Percentiles rank a stretch among this genome's conserved stretches.
phyloP scores from a whole-genome alignment of 2,888 invertebrate genomes.

The Phorcus lineatus region DNA sequence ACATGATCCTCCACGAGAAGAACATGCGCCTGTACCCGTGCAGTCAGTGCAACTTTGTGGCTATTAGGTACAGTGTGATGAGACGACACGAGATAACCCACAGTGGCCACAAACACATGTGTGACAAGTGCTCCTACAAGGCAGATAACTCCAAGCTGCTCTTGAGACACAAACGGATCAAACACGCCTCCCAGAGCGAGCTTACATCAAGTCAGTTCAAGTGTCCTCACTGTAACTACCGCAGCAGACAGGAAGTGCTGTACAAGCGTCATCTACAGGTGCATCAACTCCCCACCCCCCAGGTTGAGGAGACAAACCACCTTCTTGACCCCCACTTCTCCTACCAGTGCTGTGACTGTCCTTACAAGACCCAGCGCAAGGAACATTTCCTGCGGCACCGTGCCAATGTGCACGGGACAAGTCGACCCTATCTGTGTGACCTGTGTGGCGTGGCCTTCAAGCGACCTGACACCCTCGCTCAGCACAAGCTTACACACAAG shows the following conservation, averaged over 20 bases:
- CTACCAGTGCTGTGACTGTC: slow-evolving; percentile 70
- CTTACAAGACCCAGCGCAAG: slow-evolving; percentile 73
- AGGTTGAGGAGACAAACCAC: not conserved
- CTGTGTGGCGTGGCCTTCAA: slow-evolving; percentile 78
- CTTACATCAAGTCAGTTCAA: not conserved
- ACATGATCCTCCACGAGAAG: slow-evolving; percentile 71
- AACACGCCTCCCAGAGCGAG: slow-evolving; percentile 52
- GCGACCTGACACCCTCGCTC: slow-evolving; percentile 77
- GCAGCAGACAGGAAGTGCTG: slow-evolving; percentile 57
- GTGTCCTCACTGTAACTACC: slow-evolving; percentile 62
- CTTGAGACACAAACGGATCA: slow-evolving; percentile 60
- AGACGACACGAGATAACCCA: slow-evolving; percentile 74
- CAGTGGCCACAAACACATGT: slow-evolving; percentile 56
- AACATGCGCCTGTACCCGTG: slow-evolving; percentile 64
- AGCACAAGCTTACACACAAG: slow-evolving; percentile 76
- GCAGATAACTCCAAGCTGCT: slow-evolving; percentile 66
- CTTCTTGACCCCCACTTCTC: not conserved
- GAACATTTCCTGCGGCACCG: slow-evolving; percentile 75
- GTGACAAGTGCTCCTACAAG: slow-evolving; percentile 68
- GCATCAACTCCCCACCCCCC: slow-evolving; percentile 42
- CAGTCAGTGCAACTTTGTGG: slow-evolving; percentile 73
- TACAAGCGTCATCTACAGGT: slow-evolving; percentile 64
- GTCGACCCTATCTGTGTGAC: slow-evolving; percentile 78
- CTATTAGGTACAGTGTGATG: slow-evolving; percentile 73
- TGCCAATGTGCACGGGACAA: slow-evolving; percentile 77